Conservation (phyloP, 2,113 vertebrate species). For the Alligator sinensis region DNA sequence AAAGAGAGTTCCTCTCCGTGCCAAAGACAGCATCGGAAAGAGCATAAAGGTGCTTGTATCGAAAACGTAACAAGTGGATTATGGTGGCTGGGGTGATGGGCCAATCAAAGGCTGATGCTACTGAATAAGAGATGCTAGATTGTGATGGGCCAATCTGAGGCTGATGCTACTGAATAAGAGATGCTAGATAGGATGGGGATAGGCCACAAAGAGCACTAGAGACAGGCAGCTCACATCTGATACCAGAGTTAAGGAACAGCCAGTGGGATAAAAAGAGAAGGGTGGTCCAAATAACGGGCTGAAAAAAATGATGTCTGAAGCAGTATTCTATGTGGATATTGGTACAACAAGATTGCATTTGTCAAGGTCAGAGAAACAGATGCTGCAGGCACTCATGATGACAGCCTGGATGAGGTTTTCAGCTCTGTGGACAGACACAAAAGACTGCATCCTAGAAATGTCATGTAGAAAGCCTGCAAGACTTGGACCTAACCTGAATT, state of each 20-base stretch:
- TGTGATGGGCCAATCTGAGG: neutral
- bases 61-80: accelerated
- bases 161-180: neutral
- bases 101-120: neutral
- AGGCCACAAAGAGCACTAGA: neutral
- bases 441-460: neutral
- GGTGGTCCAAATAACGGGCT: neutral
- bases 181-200: neutral
- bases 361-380: neutral
- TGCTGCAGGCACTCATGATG: neutral
- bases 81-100: neutral
- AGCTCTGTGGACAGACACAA: neutral
- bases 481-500: neutral
- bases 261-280: neutral
- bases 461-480: neutral
- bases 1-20: too few species aligned
- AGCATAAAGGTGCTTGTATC: neutral
- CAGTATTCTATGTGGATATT: neutral
- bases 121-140: neutral
- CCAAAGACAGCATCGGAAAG: neutral
- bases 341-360: neutral
- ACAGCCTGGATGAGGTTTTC: neutral
- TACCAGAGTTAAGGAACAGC: neutral
- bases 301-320: neutral
- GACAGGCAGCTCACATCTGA: neutral